Conservation (phyloP, 2,113 vertebrate species). For the Rhabdomys dilectus region DNA sequence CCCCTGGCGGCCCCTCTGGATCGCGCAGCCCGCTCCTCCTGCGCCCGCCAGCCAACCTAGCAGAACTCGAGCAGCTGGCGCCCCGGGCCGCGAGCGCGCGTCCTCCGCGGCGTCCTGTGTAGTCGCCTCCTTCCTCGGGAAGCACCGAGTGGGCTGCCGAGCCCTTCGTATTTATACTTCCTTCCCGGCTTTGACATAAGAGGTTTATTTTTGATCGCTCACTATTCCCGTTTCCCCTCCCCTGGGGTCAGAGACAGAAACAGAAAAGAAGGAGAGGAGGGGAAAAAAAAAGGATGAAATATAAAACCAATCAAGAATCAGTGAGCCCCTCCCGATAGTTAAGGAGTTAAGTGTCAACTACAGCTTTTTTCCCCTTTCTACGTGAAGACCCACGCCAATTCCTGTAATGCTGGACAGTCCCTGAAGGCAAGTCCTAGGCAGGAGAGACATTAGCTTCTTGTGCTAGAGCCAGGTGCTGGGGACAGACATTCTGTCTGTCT, state of each 20-base stretch:
- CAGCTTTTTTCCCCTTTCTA: constrained; percentile 69
- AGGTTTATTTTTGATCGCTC: constrained; percentile 95
- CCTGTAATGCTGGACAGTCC: constrained; percentile 37
- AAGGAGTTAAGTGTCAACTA: constrained; percentile 82
- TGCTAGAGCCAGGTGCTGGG: not conserved
- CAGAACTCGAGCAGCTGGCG: constrained; percentile 60
- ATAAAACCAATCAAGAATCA: constrained; percentile 90
- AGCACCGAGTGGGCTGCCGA: constrained; percentile 84
- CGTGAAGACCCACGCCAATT: constrained; percentile 57
- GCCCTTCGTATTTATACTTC: constrained; percentile 94
- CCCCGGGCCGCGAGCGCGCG: constrained; percentile 35
- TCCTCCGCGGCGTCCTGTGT: constrained; percentile 55
- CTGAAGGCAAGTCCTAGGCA: not conserved
- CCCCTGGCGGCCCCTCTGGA: constrained; percentile 61
- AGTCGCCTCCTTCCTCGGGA: constrained; percentile 71
- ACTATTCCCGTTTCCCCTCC: constrained; percentile 93
- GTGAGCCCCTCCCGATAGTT: constrained; percentile 80
- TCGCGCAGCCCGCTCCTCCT: constrained; percentile 36
- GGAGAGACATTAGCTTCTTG: not conserved
- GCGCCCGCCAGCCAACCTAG: constrained; percentile 14
- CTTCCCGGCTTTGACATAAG: constrained; percentile 91
- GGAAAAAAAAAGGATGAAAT: constrained; percentile 87
- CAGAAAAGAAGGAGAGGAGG: constrained; percentile 75
- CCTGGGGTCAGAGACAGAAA: constrained; percentile 85
- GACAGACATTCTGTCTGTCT: not conserved